Percentiles rank a stretch among this genome's conserved stretches.
Conservation (phyloP, 2,888 invertebrate genomes). For the Diadromus collaris region DNA sequence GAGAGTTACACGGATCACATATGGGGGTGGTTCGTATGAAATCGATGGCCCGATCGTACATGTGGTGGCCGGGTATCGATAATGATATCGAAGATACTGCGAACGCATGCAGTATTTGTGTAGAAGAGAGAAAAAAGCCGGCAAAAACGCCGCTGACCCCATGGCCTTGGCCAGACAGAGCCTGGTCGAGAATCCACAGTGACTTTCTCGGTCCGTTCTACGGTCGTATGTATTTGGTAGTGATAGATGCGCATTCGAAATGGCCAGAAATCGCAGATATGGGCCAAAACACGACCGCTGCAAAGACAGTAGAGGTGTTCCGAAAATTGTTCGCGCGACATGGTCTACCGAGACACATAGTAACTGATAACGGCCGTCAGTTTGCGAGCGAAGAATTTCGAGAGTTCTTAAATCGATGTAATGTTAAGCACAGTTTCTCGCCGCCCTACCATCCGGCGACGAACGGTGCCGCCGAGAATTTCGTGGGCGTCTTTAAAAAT, state of each 20-base stretch:
- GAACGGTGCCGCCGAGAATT: too few relatives aligned
- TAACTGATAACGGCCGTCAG: conserved; percentile 60
- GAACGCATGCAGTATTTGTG: conserved; percentile 50
- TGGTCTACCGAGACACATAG: not conserved
- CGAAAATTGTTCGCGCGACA: not conserved
- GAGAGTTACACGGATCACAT: conserved; percentile 65
- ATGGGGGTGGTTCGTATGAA: conserved; percentile 67
- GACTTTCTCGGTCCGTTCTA: conserved; percentile 60
- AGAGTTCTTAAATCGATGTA: conserved; percentile 47
- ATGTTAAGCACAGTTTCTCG: conserved; percentile 52
- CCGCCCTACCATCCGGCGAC: too few relatives aligned
- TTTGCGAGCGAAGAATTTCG: conserved; percentile 54
- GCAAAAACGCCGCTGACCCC: conserved; percentile 45
- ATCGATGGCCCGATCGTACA: conserved; percentile 63
- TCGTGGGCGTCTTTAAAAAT: conserved; percentile 59
- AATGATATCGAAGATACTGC: conserved; percentile 1
- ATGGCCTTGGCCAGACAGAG: conserved; percentile 57
- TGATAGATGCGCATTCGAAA: conserved; percentile 61
- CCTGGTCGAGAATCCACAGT: conserved; percentile 56
- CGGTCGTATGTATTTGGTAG: conserved; percentile 55
- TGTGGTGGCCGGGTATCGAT: too few relatives aligned
- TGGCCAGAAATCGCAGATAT: conserved; percentile 63
- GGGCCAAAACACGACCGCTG: conserved; percentile 45
- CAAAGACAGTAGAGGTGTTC: conserved; percentile 40
- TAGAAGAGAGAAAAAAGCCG: conserved; percentile 49